Conservation (phyloP, 2,797 vertebrate genomes). For the Xiphophorus birchmanni region DNA sequence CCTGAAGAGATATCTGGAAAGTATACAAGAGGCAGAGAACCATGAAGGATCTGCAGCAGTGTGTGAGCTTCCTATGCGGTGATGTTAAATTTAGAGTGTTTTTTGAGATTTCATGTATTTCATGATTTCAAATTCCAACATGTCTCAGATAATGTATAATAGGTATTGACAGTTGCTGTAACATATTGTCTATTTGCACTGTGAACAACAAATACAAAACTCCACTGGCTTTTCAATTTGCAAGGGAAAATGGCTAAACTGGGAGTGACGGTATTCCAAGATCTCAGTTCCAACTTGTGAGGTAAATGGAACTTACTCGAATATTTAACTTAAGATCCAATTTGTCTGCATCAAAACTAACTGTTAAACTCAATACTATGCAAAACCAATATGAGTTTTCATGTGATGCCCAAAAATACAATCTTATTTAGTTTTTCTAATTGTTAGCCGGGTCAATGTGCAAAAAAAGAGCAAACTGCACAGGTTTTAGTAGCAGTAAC, state of each 20-base stretch:
- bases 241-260: neutral
- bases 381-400: neutral
- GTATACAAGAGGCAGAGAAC: constrained; percentile 29
- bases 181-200: neutral
- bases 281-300: neutral
- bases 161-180: neutral
- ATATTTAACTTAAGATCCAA: neutral
- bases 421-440: neutral
- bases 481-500: neutral
- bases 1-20: constrained; percentile 28
- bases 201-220: neutral
- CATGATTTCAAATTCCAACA: neutral
- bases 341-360: neutral
- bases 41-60: constrained; percentile 10
- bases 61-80: neutral
- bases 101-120: neutral
- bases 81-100: neutral
- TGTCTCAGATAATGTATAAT: neutral
- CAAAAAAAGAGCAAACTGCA: neutral
- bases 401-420: neutral
- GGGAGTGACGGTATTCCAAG: neutral
- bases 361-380: no score
- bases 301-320: neutral
- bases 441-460: neutral
- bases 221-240: neutral